Conservation (phyloP, 2,113 vertebrate species). For the Fregetta grallaria region DNA sequence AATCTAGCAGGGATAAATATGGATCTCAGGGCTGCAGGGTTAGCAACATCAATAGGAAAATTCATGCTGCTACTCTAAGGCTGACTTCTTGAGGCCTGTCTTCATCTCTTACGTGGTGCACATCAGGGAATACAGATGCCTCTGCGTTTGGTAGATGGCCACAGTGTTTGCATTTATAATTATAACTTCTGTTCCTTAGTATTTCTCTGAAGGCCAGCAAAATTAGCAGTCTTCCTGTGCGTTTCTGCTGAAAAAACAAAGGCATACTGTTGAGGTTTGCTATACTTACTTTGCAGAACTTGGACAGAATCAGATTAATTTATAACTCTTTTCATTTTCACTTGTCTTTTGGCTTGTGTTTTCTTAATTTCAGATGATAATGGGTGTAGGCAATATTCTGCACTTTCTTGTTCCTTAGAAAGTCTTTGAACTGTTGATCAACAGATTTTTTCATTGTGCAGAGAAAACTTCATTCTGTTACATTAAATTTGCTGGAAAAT, state of each 20-base stretch:
- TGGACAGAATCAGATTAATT: not conserved
- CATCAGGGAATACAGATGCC: not conserved
- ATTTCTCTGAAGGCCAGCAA: not conserved
- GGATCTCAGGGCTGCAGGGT: not conserved
- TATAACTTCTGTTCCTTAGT: not conserved
- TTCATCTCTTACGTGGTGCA: not conserved
- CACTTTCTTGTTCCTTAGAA: not conserved
- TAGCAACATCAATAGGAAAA: not conserved
- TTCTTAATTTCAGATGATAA: not conserved
- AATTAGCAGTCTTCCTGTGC: not conserved
- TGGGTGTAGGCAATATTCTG: not conserved
- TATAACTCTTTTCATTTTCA: not conserved
- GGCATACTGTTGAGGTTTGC: not conserved
- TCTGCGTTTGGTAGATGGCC: not conserved
- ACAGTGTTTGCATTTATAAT: not conserved
- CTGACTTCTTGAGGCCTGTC: not conserved
- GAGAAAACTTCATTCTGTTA: not conserved
- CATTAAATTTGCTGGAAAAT: not conserved
- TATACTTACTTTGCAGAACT: not conserved
- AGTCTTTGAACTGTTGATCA: not conserved
- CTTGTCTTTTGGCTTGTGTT: not conserved
- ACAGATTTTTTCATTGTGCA: not conserved
- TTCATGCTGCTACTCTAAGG: not conserved
- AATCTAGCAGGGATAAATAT: not conserved
- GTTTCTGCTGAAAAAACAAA: not conserved